Evolutionary conservation across 2,797 vertebrate species (phyloP), one percentile per base, ranked within the genome.

Genomic region (Aulostomus chinensis): DNA sequence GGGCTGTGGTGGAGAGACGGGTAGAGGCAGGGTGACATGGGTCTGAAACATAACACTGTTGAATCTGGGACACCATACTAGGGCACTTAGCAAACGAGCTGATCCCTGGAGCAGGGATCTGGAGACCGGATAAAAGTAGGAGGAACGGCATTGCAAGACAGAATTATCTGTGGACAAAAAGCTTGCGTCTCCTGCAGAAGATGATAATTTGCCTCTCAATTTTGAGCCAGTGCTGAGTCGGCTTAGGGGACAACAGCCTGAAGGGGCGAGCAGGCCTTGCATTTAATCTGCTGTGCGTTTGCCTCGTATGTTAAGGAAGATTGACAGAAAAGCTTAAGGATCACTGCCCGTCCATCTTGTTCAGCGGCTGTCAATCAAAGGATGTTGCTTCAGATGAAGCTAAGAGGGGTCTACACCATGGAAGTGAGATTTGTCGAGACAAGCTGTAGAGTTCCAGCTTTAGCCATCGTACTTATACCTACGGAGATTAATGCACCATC

Each of bases 1-100:
- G 40, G 35, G 9, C 39, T 42, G n/a, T 26, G 42, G 10, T 35
- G 40, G 21, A 43, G 32, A 40, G 37, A 36, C 21, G 35, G 47
- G 24, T 9, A 9, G 24, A 62, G 43, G 59, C 51, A 55, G 57
- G 41, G 54, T 56, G 78, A 76, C 80, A 80, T 47, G 39, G 26
- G 22, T 24, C 20, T 13, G 0, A 81, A 81, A 71, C 58, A 34
- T 59, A 65, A 67, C 71, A 51, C 59, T 25, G 31, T 13, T 54
- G 76, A 82, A 89, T 84, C 77, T 89, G 80, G 88, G 85, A 86
- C 86, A 71, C 30, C 65, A 62, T 80, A 84, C 66, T 78, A 50
- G 87, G 82, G 32, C 84, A 81, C 77, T 71, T 71, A 74, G 52
- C 62, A 42, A 73, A 55, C 50, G 33, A 60, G 61, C 69, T 66